A percentile compares a stretch with the other conserved stretches of the same genome.
These are phyloP conservation scores for Chlorops oryzae DNA, from an alignment of 1,140 invertebrate species.

Conservation along the genomic window DNA sequence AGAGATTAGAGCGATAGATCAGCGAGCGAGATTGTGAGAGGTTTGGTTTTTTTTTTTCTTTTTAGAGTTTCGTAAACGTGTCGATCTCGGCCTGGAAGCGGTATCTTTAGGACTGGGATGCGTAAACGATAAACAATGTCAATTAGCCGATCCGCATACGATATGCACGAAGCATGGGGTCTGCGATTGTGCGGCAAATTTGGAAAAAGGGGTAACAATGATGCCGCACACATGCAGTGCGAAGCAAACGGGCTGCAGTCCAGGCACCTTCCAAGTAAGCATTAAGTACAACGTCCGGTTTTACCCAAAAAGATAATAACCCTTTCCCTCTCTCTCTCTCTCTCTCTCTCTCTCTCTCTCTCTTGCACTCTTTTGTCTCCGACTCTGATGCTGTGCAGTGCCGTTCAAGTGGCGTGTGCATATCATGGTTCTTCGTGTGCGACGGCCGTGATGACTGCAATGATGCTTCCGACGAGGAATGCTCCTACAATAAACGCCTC, in stretches of 20 bases:
- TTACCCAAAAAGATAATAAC: not conserved
- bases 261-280: conserved; percentile 75
- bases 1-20: conserved; percentile 10
- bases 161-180: conserved; percentile 65
- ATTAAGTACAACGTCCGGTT: too few relatives aligned
- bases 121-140: conserved; percentile 69
- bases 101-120: conserved; percentile 73
- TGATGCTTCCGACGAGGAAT: conserved; percentile 79
- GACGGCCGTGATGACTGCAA: conserved; percentile 67
- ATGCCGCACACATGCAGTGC: conserved; percentile 58
- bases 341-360: not conserved
- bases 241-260: conserved; percentile 65
- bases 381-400: too few relatives aligned
- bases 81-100: conserved; percentile 52
- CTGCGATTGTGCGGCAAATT: conserved; percentile 65
- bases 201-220: conserved; percentile 45
- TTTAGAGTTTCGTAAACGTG: conserved; percentile 44
- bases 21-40: not conserved
- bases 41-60: conserved; percentile 10
- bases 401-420: conserved; percentile 74
- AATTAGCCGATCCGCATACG: conserved; percentile 68
- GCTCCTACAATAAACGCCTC: conserved; percentile 46
- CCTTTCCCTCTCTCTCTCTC: not conserved
- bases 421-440: conserved; percentile 88
- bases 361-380: too few relatives aligned